Evolutionary conservation across 2,797 vertebrate species (phyloP), one percentile per base, ranked within the genome.

Genomic region (Margarornis squamiger): DNA sequence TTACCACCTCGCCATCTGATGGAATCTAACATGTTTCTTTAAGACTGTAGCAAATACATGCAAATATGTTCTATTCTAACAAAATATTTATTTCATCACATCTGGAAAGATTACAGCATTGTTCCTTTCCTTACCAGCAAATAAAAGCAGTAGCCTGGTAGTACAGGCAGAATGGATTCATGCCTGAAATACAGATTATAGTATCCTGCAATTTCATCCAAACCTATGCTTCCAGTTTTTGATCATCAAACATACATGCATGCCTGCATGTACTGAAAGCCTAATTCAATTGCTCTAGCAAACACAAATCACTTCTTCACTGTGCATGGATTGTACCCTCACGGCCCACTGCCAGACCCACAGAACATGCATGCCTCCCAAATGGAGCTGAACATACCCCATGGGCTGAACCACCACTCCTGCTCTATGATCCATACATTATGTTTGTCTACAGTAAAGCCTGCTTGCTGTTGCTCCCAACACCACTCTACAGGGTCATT

Each of bases 71-170:
- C 74, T 59, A 38, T 20, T 78, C 30, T 48, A 87, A 66, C 32
- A 71, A 86, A 81, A 78, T 48, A 83, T 73, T 92, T 76, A 57
- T 88, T 88, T 87, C 34, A 7, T 49, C 41, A 49, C 78, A 87
- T 80, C 78, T 92, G 59, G 75, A 76, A 79, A 76, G 29, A 70
- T 26, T 58, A 54, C 3, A 85, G 63, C 29, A 79, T 52, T 71
- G 61, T 30, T 61, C 36, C 75, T 80, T 67, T 61, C 45, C 65
- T 68, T 49, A 49, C 8, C 9, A 68, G 49, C 19, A 88, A 88
- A 71, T 17, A 77, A 52, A 87, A 76, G 48, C 45, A 79, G 52
- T 27, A 80, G 19, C 12, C 41, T 38, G 16, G 24, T 49, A 57
- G 41, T 11, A 66, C 3, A 62, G 26, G 8, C 34, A 61, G 57